Evolutionary conservation across 1,140 invertebrate species (phyloP), one percentile per base, ranked within the genome.

Genomic region (Alviniconcha marisindica): DNA sequence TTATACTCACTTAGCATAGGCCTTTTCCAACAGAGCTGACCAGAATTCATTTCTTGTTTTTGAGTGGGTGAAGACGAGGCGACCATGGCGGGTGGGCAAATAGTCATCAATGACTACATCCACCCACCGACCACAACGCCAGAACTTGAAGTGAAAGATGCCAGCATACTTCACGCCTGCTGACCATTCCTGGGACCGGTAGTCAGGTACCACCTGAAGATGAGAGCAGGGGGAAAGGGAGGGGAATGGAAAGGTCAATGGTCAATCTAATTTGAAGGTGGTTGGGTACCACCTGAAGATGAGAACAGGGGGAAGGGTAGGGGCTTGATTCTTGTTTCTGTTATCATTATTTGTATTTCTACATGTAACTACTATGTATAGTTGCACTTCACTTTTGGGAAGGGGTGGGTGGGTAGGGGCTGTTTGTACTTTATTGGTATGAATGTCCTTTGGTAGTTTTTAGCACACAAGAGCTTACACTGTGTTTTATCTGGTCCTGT

Each of bases 21-120:
- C 99, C 94, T 99, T 99, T 92, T 99, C 99, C 38, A 99, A 92
- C 28, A 99, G 94, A 0, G 99, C 98, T 91, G 97, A 98, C 99
- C 99, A 99, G 93, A 99, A 99, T 84, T 94, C 94, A 88, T 98
- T 91, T 24, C 88, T 86, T 2, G 86, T 84, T 74, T 89, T 90
- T 66, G 92, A 92, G 83, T 91, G 90, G 15, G 90, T 87, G 74
- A 86, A 92, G 31, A 92, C 91, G 3, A 92, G 83, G 66, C 85
- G 82, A 0, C 90, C 91, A 44, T 87, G 83, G 21, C 88, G 83
- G 0, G 92, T 92, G 42, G 96, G 96, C 31, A 97, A 91, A 83
- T 95, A 94, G 91, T 97, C 96, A 89, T 97, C 96, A 21, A 97
- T 94, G 5, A 96, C 93, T 1, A 97, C 94, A 89, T 97, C 96